These are phyloP conservation scores for Piaya cayana DNA, from an alignment of 2,113 vertebrate genomes.

Conservation along the genomic window DNA sequence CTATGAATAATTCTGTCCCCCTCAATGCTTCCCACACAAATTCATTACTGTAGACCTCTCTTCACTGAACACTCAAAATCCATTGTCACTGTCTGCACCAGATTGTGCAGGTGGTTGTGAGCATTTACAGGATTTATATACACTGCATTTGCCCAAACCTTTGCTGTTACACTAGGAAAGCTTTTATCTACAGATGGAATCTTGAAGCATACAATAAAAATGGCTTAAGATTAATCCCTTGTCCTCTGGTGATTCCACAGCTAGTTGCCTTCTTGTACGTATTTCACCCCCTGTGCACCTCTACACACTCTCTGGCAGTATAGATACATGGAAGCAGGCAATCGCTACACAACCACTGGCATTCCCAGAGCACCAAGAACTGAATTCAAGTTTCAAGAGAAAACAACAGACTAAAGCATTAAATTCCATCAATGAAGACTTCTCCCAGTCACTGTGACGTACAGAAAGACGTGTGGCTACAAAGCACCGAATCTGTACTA, in stretches of 20 bases:
- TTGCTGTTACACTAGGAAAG: background rate
- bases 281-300: background rate
- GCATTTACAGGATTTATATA: background rate
- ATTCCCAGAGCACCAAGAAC: background rate
- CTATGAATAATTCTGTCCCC: background rate
- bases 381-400: background rate
- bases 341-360: background rate
- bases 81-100: rapidly evolving
- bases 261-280: background rate
- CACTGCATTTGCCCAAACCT: background rate
- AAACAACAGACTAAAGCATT: background rate
- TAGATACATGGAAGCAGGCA: background rate
- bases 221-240: background rate
- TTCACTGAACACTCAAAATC: background rate
- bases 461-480: background rate
- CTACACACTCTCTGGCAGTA: rapidly evolving
- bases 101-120: background rate
- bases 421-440: background rate
- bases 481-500: background rate
- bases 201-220: background rate
- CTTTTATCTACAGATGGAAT: background rate
- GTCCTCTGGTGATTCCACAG: background rate
- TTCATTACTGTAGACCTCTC: background rate
- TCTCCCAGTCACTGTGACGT: background rate
- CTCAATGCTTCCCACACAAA: background rate